Percentiles rank a stretch among this genome's conserved stretches.
These are phyloP conservation scores for Rhombomys opimus DNA, from an alignment of 2,113 vertebrate genomes.

Conservation along the genomic window DNA sequence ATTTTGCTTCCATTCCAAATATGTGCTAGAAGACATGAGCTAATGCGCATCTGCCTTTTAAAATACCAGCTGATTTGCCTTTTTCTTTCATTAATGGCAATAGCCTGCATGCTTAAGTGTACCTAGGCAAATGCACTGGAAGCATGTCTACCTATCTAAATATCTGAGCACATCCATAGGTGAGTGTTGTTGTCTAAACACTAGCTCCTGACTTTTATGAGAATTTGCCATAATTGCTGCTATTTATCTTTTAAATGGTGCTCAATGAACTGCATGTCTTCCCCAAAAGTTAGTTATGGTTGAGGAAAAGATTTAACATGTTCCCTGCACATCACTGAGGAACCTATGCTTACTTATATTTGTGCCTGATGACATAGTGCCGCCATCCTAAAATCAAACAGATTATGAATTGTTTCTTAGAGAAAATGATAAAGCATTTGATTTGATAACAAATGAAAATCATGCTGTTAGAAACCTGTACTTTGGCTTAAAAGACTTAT, in stretches of 20 bases:
- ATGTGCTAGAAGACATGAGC: neutral
- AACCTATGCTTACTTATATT: neutral
- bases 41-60: neutral
- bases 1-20: constrained; percentile 22
- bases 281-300: neutral
- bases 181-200: neutral
- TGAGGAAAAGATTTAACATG: neutral
- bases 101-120: neutral
- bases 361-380: neutral
- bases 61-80: neutral
- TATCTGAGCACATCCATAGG: neutral
- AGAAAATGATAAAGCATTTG: neutral
- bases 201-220: neutral
- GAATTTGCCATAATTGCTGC: neutral
- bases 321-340: neutral
- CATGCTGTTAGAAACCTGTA: neutral
- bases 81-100: constrained; percentile 1
- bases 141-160: neutral
- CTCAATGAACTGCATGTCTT: neutral
- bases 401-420: neutral
- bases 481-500: neutral
- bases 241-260: neutral
- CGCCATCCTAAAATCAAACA: neutral
- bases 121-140: neutral
- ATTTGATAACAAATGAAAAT: constrained; percentile 45